Base-by-base conservation (phyloP, 2,888 invertebrate genomes). In the Drosophila flavopinicola region DNA sequence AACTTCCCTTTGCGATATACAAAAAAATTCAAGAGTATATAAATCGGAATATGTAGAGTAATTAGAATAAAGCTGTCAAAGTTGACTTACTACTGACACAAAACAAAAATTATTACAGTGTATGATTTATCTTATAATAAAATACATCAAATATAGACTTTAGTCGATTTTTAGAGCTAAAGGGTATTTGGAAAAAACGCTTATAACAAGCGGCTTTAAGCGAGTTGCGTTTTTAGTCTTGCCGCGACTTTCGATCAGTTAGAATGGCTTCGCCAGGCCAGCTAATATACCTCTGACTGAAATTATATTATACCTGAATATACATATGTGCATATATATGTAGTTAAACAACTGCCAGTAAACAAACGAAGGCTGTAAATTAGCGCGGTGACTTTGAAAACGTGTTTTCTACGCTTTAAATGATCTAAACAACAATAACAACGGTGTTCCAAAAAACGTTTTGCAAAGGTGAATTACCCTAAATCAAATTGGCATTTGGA, bases 401-500 rank as follows among this genome's bases (percentile, higher is more conserved):
- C 73, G 39, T 17, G 78, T 80, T 77, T 66, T 20, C 13, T 10
- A 9, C 39, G 42, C 25, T 32, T 15, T n/a, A 52, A 48, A 25
- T 29, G 41, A 29, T 6, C 29, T 17, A 27, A 38, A 27, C n/a
- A 44, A 17, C 24, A 48, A 39, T 6, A 27, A 17, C 13, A 42
- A 13, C 15, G 32, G 10, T n/a, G n/a, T n/a, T n/a, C n/a, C 3
- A 47, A 47, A 47, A 24, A 2, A 38, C 23, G 10, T 20, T 27
- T 11, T 10, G 44, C 33, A 42, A 78, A 75, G 66, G 80, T 75
- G 72, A 76, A 66, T 79, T 66, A 64, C 53, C 76, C 11, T 9
- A 5, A 10, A 20, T 20, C 6, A 35, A 27, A 5, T 15, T 15
- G 17, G 17, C 7, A 17, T 17, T 17, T 6, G 10, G 6, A 2